phyloP scores from a whole-genome alignment of 2,797 vertebrate genomes.

The Micrastur ruficollis region DNA sequence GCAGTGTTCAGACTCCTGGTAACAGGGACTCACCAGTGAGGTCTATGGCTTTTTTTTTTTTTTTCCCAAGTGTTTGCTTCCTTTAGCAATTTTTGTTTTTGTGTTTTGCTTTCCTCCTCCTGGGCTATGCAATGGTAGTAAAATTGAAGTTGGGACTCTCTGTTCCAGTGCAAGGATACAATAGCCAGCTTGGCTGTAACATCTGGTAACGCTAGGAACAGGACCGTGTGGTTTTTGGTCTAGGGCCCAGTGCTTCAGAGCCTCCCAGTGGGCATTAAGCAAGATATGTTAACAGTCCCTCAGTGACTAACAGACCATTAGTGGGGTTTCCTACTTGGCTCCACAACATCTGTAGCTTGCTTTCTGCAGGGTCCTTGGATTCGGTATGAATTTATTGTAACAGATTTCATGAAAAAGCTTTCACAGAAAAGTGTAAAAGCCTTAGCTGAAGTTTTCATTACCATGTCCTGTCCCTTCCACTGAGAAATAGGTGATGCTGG shows the following conservation, averaged over 20 bases:
- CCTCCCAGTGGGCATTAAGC: neutral
- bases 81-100: neutral
- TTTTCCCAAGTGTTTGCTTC: neutral
- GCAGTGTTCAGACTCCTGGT: neutral
- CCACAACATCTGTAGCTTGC: neutral
- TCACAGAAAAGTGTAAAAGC: neutral
- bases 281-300: neutral
- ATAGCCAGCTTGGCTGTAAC: neutral
- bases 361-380: neutral
- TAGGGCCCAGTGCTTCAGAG: neutral
- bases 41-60: neutral
- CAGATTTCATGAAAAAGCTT: neutral
- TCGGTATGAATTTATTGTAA: neutral
- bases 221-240: neutral
- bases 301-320: neutral
- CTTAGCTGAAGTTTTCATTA: neutral
- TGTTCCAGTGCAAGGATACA: neutral
- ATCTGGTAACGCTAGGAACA: neutral
- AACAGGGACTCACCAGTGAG: neutral
- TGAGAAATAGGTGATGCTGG: neutral
- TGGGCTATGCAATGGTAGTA: neutral
- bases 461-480: neutral
- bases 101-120: neutral
- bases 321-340: neutral
- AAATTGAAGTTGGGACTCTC: neutral